Percentiles rank a stretch among this genome's conserved stretches.
Evolutionary conservation across 1,140 invertebrate species (phyloP).

Genomic region (Aradophagus sp.): DNA sequence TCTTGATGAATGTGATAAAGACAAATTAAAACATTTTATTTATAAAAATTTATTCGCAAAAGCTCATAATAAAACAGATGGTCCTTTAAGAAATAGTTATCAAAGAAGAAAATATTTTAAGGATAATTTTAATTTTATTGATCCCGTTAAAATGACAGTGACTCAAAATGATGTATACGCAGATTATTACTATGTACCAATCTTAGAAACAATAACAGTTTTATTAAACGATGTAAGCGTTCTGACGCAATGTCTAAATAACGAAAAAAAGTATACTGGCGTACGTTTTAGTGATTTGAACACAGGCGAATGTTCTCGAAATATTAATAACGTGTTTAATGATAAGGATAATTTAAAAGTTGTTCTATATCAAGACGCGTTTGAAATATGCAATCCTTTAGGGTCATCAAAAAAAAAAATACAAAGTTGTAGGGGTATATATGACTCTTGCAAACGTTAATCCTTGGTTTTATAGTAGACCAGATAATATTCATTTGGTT

Average conservation of each 20-base stretch:
- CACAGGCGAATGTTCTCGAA: constrained; percentile 13
- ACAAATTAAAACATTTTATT: not conserved
- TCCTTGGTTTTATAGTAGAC: constrained; percentile 12
- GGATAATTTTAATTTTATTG: constrained; percentile 17
- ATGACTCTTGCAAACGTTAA: constrained; percentile 36
- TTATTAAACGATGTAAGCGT: constrained; percentile 18
- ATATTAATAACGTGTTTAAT: constrained; percentile 7
- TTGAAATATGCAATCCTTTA: constrained; percentile 47
- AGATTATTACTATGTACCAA: constrained; percentile 28
- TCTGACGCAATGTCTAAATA: constrained; percentile 13
- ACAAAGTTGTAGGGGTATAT: constrained; percentile 35
- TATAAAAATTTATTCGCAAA: constrained; percentile 10
- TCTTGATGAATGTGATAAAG: constrained; percentile 5
- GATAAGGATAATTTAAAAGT: constrained; percentile 13
- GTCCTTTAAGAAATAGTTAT: constrained; percentile 6
- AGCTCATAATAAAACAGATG: constrained; percentile 13
- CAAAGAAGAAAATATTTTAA: constrained; percentile 3
- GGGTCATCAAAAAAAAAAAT: constrained; percentile 24
- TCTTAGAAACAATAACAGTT: constrained; percentile 21
- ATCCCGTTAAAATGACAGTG: constrained; percentile 4
- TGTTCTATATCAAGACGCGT: constrained; percentile 31
- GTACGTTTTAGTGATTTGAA: constrained; percentile 20
- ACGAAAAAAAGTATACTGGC: constrained; percentile 7
- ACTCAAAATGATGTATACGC: not conserved
- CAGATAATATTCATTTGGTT: constrained; percentile 19